Evolutionary conservation across 2,113 vertebrate species (phyloP).

Genomic region (Aepyceros melampus): DNA sequence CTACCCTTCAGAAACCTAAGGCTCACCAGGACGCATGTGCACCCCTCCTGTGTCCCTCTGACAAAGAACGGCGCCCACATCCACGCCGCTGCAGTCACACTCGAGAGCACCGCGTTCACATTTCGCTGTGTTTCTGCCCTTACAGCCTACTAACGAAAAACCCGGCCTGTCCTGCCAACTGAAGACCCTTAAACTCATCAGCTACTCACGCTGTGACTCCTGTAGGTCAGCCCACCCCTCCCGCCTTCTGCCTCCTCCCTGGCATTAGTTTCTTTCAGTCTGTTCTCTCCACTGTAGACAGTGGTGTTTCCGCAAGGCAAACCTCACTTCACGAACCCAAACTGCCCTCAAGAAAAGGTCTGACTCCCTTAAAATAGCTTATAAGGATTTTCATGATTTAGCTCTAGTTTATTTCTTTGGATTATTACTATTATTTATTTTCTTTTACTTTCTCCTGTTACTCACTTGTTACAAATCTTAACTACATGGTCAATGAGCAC

Average conservation of each 20-base stretch:
- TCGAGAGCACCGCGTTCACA: too few species aligned
- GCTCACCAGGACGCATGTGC: background rate
- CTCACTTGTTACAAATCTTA: background rate
- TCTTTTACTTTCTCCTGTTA: background rate
- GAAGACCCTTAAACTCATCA: background rate
- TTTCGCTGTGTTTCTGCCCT: background rate
- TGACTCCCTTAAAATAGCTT: background rate
- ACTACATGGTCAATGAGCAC: background rate
- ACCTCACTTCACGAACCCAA: background rate
- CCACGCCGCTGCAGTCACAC: background rate
- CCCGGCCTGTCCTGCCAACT: background rate
- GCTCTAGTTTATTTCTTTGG: background rate
- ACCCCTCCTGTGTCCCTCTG: background rate
- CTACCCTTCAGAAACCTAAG: background rate
- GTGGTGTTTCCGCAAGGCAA: background rate
- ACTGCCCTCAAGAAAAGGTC: background rate
- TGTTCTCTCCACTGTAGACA: background rate
- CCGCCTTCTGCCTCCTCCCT: background rate
- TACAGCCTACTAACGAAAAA: background rate
- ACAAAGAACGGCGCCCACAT: background rate
- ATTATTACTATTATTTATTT: background rate
- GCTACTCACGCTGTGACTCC: background rate
- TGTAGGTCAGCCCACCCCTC: background rate
- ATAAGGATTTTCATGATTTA: background rate
- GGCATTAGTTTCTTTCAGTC: background rate